Base-by-base conservation (phyloP, 1,140 invertebrate species). In the Proctacanthus coquilletti region DNA sequence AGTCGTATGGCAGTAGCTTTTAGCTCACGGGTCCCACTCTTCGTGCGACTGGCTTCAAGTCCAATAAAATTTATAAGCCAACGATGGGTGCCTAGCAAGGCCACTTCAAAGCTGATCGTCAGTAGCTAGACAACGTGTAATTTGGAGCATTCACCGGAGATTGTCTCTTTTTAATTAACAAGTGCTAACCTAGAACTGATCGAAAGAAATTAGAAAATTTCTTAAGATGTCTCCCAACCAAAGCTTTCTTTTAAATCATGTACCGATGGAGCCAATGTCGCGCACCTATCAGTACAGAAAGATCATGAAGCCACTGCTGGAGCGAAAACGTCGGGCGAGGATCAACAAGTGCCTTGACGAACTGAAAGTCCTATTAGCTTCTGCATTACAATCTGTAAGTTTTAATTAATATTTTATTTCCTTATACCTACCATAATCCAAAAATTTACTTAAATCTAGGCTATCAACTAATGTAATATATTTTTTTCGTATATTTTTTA, bases 311-410 rank as follows among this genome's bases (percentile, higher is more conserved):
- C 85, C 85, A 2, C 61, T 89, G 43, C 63, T 91, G 53, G 85
- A 89, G 60, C 70, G 84, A 44, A 82, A 84, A 54, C 62, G 85
- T 39, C 68, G 86, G 13, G 84, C 84, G 6, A 65, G 85, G 39
- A 91, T 91, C 49, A 91, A 91, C 53, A 69, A 74, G 35, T 87
- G 80, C 49, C 62, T 91, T 41, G 78, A 84, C 36, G 80, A 88
- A 56, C 63, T 91, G 17, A 87, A 87, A 58, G 74, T 77, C 47
- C 69, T 88, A 19, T 80, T 88, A 66, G 71, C 82, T 41, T 74
- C 80, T 41, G 74, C 77, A 19, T 60, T 75, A 18, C 69, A 72
- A 17, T 39, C 51, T 66, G 74, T 56, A 42, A 41, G 46, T 36
- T 36, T 13, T 41, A 5, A 17, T 20, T 18, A 18, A 21, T 32